phyloP scores from a whole-genome alignment of 2,888 invertebrate species.

The Celastrina argiolus region DNA sequence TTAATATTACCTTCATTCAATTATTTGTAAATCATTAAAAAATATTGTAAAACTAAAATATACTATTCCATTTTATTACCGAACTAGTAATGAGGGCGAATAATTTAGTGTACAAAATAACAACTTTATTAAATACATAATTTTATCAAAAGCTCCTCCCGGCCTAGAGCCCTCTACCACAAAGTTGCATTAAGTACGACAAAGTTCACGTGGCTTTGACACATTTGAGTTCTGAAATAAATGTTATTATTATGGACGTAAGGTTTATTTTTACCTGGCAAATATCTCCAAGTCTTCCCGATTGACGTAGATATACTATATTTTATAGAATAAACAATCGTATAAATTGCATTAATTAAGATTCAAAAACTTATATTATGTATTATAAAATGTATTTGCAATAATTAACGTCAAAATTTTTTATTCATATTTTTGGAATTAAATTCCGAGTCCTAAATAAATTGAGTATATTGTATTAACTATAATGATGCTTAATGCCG shows the following conservation, averaged over 20 bases:
- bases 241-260: background rate
- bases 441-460: too few relatives aligned
- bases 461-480: too few relatives aligned
- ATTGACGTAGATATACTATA: background rate
- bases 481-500: too few relatives aligned
- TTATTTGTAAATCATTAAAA: too few relatives aligned
- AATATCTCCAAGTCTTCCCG: background rate
- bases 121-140: slow-evolving; percentile 28
- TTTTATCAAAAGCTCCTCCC: slow-evolving; percentile 33
- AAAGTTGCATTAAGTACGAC: slow-evolving; percentile 33
- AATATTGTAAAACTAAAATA: background rate
- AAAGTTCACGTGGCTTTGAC: slow-evolving; percentile 16
- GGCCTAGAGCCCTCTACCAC: slow-evolving; percentile 31
- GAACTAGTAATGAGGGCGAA: too few relatives aligned
- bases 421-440: too few relatives aligned
- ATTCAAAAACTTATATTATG: too few relatives aligned
- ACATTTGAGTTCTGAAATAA: background rate
- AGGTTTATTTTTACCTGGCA: slow-evolving; percentile 7
- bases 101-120: slow-evolving; percentile 15
- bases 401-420: too few relatives aligned
- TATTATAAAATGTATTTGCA: too few relatives aligned
- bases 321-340: background rate
- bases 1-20: too few relatives aligned
- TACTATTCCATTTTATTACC: background rate
- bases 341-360: too few relatives aligned